These are phyloP conservation scores for Syngnathus acus DNA, from an alignment of 2,797 vertebrate genomes.

Conservation along the genomic window DNA sequence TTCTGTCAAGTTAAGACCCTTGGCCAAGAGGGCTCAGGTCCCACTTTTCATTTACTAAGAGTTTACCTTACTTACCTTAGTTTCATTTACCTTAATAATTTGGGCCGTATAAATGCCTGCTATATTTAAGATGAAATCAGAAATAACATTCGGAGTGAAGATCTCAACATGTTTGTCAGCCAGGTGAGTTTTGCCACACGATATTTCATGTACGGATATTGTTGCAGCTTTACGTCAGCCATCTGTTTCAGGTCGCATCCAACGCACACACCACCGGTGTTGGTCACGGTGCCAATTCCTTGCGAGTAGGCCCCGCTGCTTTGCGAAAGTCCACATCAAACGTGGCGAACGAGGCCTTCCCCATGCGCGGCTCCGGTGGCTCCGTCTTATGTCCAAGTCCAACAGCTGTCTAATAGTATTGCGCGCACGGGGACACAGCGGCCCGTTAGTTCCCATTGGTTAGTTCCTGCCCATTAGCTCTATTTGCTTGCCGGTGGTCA, in stretches of 20 bases:
- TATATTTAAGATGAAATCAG: not conserved
- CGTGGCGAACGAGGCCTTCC: constrained; percentile 11
- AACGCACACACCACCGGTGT: not conserved
- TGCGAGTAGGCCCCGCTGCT: not conserved
- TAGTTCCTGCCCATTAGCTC: constrained; percentile 67
- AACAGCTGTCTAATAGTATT: constrained; percentile 71
- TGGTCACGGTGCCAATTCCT: not conserved
- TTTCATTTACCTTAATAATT: not conserved
- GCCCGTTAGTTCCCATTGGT: constrained; percentile 64
- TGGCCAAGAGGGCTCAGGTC: not conserved
- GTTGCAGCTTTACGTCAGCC: not conserved
- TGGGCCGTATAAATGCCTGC: not conserved
- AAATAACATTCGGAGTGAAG: not conserved
- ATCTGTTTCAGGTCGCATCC: not conserved
- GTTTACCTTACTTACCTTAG: no score
- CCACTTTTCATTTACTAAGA: not conserved
- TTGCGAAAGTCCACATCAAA: not conserved
- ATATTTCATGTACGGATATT: not conserved
- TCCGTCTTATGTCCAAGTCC: constrained; percentile 51
- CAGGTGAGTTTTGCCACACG: not conserved
- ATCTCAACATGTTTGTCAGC: not conserved
- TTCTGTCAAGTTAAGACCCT: not conserved
- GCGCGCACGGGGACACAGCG: constrained; percentile 55
- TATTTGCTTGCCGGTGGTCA: constrained; percentile 67
- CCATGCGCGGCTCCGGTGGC: constrained; percentile 26